phyloP scores from a whole-genome alignment of 2,888 invertebrate species.

The Folsomia manolachei region DNA sequence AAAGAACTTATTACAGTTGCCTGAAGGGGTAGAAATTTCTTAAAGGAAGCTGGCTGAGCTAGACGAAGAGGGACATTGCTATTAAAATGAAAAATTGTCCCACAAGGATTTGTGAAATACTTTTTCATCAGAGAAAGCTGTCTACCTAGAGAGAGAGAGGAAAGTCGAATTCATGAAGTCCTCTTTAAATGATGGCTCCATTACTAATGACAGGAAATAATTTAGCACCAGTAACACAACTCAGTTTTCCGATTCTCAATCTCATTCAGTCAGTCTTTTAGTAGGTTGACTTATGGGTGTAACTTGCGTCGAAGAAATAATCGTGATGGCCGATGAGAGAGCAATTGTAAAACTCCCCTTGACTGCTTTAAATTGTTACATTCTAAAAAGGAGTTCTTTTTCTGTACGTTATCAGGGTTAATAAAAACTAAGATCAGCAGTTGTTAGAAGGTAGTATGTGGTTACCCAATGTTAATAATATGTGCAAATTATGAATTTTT shows the following conservation, averaged over 20 bases:
- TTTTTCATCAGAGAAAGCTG: constrained; percentile 15
- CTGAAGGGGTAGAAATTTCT: constrained; percentile 4
- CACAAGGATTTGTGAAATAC: constrained; percentile 19
- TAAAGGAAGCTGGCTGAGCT: constrained; percentile 3
- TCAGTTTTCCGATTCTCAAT: constrained; percentile 1
- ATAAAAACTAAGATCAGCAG: too few species aligned
- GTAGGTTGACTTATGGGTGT: too few species aligned
- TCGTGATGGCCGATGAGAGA: not conserved
- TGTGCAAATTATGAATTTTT: too few species aligned
- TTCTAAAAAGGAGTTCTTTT: too few species aligned
- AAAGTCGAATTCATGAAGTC: constrained; percentile 1
- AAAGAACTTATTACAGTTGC: too few species aligned
- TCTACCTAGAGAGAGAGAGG: too few species aligned
- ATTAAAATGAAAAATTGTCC: constrained; percentile 23
- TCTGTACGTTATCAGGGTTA: too few species aligned
- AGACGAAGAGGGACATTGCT: constrained; percentile 14
- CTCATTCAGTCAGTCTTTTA: not conserved
- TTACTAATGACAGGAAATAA: constrained; percentile 18
- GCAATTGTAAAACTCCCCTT: not conserved
- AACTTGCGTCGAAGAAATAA: not conserved
- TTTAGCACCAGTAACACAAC: not conserved
- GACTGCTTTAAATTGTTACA: too few species aligned
- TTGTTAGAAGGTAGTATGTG: too few species aligned
- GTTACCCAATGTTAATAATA: too few species aligned
- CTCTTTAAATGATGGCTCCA: not conserved